A percentile compares a stretch with the other conserved stretches of the same genome.
Conservation (phyloP, 2,797 vertebrate genomes). For the Spatula clypeata region DNA sequence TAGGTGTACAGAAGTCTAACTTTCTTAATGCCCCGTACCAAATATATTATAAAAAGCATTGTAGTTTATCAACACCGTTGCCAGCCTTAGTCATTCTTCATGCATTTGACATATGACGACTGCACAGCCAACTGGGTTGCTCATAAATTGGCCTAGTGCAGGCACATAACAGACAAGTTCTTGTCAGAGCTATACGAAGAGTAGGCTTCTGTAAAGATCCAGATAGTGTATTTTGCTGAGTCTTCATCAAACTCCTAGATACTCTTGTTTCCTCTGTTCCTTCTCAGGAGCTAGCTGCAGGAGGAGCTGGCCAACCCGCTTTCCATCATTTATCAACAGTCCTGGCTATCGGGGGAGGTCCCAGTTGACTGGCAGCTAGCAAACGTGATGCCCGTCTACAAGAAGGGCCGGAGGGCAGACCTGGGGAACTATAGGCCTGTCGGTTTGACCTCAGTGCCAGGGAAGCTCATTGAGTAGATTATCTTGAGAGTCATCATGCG, state of each 20-base stretch:
- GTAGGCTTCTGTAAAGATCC: background rate
- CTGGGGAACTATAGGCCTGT: no score
- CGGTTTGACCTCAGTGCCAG: no score
- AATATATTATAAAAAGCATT: background rate
- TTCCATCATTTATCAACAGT: no score
- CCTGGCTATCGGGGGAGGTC: no score
- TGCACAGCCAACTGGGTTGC: background rate
- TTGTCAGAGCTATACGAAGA: background rate
- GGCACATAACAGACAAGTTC: background rate
- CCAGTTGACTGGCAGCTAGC: no score
- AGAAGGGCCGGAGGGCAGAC: no score
- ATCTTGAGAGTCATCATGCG: no score
- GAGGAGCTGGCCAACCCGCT: background rate
- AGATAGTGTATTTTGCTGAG: fast-evolving
- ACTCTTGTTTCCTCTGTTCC: background rate
- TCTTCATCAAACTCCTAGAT: background rate
- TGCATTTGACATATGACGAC: background rate
- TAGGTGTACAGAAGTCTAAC: background rate
- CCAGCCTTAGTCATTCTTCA: background rate
- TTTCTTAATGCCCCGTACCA: background rate
- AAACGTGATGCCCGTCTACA: no score
- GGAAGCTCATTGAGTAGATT: no score
- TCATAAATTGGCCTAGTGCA: fast-evolving
- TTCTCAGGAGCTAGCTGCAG: background rate
- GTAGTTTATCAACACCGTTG: fast-evolving